Evolutionary conservation across 1,140 invertebrate species (phyloP).

Genomic region (Drosophila seguyi): DNA sequence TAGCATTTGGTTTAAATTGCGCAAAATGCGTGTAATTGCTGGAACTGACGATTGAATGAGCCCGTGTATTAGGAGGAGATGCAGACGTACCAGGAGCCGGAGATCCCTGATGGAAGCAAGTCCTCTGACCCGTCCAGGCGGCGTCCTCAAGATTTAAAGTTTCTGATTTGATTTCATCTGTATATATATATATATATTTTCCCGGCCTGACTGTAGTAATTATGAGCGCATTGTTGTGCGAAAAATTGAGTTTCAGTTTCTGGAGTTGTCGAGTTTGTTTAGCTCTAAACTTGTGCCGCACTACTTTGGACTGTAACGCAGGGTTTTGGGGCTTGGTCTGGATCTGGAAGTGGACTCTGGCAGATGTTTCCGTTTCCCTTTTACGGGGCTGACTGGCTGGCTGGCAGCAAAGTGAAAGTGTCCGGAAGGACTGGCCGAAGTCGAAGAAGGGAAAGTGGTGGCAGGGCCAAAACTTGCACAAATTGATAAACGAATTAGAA

Average conservation of each 20-base stretch:
- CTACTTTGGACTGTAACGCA: conserved; percentile 3
- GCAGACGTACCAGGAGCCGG: conserved; percentile 5
- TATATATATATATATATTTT: background rate
- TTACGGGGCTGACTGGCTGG: background rate
- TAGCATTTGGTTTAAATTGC: conserved; percentile 85
- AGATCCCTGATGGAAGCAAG: conserved; percentile 19
- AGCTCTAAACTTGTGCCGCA: conserved; percentile 60
- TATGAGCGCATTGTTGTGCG: conserved; percentile 78
- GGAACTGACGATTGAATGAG: conserved; percentile 82
- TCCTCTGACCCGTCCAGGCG: conserved; percentile 42
- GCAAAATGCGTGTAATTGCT: conserved; percentile 85
- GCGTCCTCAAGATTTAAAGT: conserved; percentile 71
- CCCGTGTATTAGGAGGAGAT: conserved; percentile 61
- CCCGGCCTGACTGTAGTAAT: conserved; percentile 57
- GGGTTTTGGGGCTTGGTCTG: conserved; percentile 4
- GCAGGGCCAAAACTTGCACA: conserved; percentile 8
- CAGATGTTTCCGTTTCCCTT: conserved; percentile 56
- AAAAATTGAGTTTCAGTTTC: conserved; percentile 77
- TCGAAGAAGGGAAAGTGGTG: conserved; percentile 7
- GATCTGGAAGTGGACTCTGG: conserved; percentile 36
- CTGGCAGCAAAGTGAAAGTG: conserved; percentile 44
- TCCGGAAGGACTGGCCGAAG: conserved; percentile 10
- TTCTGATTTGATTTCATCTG: conserved; percentile 71
- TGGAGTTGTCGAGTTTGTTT: conserved; percentile 66
- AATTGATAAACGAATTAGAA: conserved; percentile 34